Evolutionary conservation across 2,888 invertebrate species (phyloP), one percentile per base, ranked within the genome.

Genomic region (Patella caerulea): DNA sequence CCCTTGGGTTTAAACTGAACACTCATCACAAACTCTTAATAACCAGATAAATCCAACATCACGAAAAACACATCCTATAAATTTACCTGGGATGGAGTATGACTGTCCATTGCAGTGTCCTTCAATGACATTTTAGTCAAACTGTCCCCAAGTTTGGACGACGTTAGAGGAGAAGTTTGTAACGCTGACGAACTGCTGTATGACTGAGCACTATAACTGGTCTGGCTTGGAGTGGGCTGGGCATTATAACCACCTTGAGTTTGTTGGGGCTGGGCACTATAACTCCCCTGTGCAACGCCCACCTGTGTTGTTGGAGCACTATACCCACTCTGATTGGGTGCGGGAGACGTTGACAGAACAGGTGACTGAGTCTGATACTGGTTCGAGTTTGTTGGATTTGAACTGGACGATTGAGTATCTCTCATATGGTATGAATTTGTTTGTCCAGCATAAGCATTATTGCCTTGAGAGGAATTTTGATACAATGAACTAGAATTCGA

Each of bases 121-220:
- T 90, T 90, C 52, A 90, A 84, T 11, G 85, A 79, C 86, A 90
- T 87, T 80, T 90, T 91, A 52, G 88, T 88, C 71, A 90, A 82
- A 79, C 87, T 88, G 77, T 90, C 90, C 74, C 85, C 85, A 19
- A 90, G 81, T 83, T 90, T 90, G 78, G 85, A 87, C 24, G 85
- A 84, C 73, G 85, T 83, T 56, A 89, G 79, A 5, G 88, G 83
- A 34, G 88, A 85, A 17, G 86, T 83, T 76, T 87, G 87, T 52
- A 86, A 74, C 34, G 79, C 82, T 12, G 84, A 82, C 53, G 81
- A 82, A 29, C 80, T 75, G 70, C 73, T 72, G 34, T 71, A 75
- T 14, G 78, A 79, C 75, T 65, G 65, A 65, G 72, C n/a, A 75
- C 75, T n/a, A 77, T 72, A 29, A 73, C 52, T 5, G 77, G 71